Conservation (phyloP, 2,888 invertebrate species). For the Tromatobia lineatoria region DNA sequence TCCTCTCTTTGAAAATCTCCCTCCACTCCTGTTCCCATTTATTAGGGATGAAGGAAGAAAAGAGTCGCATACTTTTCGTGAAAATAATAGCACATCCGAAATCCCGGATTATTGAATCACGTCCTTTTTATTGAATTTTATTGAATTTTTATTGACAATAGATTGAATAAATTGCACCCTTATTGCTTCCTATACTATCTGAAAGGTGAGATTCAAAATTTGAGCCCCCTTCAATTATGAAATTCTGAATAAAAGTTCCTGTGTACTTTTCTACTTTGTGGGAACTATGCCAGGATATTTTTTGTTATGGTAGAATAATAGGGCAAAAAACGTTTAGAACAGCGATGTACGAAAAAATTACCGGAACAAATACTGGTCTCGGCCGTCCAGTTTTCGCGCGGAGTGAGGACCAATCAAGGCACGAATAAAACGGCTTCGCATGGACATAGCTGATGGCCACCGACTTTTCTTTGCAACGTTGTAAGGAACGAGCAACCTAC, state of each 20-base stretch:
- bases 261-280: background rate
- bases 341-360: background rate
- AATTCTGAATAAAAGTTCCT: background rate
- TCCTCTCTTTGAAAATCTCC: slow-evolving; percentile 7
- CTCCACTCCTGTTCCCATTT: background rate
- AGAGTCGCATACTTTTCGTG: background rate
- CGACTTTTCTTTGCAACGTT: background rate
- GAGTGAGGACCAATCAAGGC: too few species aligned
- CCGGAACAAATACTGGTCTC: too few species aligned
- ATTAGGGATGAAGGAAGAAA: background rate
- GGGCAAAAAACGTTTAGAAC: background rate
- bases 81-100: background rate
- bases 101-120: background rate
- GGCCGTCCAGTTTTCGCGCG: too few species aligned
- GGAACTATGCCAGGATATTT: background rate
- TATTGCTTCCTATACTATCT: background rate
- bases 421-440: too few species aligned
- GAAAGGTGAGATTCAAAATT: background rate
- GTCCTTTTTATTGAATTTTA: background rate
- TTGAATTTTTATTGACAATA: background rate
- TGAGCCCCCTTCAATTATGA: background rate
- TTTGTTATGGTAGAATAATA: background rate
- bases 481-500: background rate
- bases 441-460: too few species aligned
- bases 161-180: background rate